Evolutionary conservation across 2,888 invertebrate genomes (phyloP).

Genomic region (Cacoxenus indagator): DNA sequence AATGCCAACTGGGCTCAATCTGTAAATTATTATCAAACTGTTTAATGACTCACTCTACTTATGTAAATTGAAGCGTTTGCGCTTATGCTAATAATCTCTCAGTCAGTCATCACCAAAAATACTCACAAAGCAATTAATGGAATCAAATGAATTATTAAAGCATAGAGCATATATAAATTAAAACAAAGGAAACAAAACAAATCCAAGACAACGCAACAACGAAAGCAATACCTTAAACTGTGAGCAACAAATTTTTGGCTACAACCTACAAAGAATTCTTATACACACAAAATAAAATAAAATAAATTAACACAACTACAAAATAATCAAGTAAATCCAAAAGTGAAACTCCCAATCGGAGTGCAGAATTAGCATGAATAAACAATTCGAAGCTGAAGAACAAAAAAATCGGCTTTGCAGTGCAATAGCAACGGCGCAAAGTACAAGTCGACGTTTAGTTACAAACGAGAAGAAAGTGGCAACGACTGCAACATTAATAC

Average conservation of each 20-base stretch:
- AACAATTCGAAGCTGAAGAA: background rate
- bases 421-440: background rate
- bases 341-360: slow-evolving; percentile 40
- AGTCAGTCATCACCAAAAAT: background rate
- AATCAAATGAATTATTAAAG: background rate
- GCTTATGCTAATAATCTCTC: background rate
- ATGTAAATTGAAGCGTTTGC: background rate
- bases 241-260: slow-evolving; percentile 56
- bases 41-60: background rate
- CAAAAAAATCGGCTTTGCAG: background rate
- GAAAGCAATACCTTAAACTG: slow-evolving; percentile 70
- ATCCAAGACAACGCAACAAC: slow-evolving; percentile 65
- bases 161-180: background rate
- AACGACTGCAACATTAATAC: background rate
- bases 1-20: background rate
- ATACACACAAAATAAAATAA: slow-evolving; percentile 31
- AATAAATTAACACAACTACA: slow-evolving; percentile 11
- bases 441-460: background rate
- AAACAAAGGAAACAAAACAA: slow-evolving; percentile 23
- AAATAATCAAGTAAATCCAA: background rate
- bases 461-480: background rate
- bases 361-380: slow-evolving; percentile 5
- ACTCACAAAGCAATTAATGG: background rate
- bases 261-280: slow-evolving; percentile 24
- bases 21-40: background rate